phyloP scores from a whole-genome alignment of 37 sponge, comb jelly and placozoan species.

The Halisarca cf. caerulea region DNA sequence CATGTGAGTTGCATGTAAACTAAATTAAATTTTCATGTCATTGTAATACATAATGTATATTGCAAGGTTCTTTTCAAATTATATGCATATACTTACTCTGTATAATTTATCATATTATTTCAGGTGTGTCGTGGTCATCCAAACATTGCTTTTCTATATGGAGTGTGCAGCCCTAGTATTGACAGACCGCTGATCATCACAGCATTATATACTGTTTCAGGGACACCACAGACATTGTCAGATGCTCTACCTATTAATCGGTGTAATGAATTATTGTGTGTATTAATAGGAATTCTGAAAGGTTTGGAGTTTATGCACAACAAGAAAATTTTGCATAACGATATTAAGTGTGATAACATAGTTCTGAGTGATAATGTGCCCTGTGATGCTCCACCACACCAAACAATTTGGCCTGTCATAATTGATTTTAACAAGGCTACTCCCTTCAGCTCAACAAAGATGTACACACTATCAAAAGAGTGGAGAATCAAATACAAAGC shows the following conservation, averaged over 20 bases:
- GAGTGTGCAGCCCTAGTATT: background rate
- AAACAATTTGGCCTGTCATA: background rate
- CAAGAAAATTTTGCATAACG: background rate
- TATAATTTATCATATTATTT: background rate
- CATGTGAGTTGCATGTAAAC: too few relatives aligned
- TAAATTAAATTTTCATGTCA: too few relatives aligned
- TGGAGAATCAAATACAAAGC: background rate
- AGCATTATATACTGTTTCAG: background rate
- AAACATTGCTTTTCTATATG: background rate
- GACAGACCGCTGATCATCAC: background rate
- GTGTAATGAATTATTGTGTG: background rate
- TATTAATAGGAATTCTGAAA: background rate
- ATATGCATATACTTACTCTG: too few relatives aligned
- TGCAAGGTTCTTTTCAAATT: too few relatives aligned
- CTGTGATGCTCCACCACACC: too few relatives aligned
- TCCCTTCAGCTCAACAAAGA: background rate
- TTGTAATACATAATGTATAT: too few relatives aligned
- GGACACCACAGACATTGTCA: background rate
- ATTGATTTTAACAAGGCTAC: background rate
- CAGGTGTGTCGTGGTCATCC: slow-evolving; percentile 1
- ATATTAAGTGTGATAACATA: background rate
- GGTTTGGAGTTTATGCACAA: background rate
- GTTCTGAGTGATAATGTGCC: background rate
- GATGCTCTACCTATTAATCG: background rate
- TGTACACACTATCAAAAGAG: background rate